Conservation (phyloP, 2,888 invertebrate species). For the Drosophila antonietae region DNA sequence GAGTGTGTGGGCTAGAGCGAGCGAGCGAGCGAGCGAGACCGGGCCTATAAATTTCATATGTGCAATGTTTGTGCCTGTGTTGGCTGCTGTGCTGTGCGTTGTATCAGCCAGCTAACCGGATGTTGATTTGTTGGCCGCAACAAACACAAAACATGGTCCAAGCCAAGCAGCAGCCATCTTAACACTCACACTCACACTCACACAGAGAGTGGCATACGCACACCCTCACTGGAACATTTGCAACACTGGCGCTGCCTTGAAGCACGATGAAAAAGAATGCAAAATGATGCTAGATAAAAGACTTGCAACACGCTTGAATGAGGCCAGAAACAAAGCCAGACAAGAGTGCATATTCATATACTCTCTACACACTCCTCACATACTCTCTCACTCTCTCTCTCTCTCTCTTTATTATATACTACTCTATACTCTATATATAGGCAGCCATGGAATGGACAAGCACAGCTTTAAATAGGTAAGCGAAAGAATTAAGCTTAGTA, state of each 20-base stretch:
- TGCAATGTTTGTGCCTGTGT: conserved; percentile 51
- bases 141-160: conserved; percentile 29
- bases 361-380: conserved; percentile 4
- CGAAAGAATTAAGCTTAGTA: conserved; percentile 7
- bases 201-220: background rate
- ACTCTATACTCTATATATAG: conserved; percentile 8
- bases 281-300: conserved; percentile 49
- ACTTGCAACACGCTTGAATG: conserved; percentile 19
- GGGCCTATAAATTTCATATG: conserved; percentile 53
- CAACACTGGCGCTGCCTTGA: conserved; percentile 21
- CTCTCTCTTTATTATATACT: background rate
- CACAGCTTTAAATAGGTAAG: conserved; percentile 25
- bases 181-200: conserved; percentile 18
- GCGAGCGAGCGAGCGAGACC: conserved; percentile 12
- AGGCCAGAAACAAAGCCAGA: conserved; percentile 17
- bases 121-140: conserved; percentile 59
- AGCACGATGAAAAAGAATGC: conserved; percentile 45
- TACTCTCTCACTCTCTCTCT: background rate
- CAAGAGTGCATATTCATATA: conserved; percentile 1
- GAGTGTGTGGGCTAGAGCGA: conserved; percentile 6
- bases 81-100: conserved; percentile 25
- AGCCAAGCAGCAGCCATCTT: conserved; percentile 40
- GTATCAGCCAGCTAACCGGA: conserved; percentile 61
- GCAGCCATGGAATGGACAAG: conserved; percentile 8
- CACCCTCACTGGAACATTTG: conserved; percentile 7